phyloP scores from a whole-genome alignment of 2,113 vertebrate genomes.

The Xenopus borealis region DNA sequence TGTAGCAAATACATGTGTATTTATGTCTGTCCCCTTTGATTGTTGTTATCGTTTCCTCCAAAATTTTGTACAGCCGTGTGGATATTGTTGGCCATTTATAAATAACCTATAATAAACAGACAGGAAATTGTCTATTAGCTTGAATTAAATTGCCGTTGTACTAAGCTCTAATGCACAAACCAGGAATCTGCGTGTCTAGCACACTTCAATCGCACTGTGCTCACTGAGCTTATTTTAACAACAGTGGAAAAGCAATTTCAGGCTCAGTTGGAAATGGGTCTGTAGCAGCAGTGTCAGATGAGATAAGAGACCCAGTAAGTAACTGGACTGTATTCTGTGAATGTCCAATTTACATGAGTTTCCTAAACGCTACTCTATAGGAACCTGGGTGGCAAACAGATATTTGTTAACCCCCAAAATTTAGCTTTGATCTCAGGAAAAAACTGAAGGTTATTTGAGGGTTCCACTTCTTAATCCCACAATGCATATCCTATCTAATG shows the following conservation, averaged over 20 bases:
- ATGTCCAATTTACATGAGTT: slow-evolving; percentile 24
- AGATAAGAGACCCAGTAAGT: slow-evolving; percentile 30
- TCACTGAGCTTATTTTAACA: slow-evolving; percentile 19
- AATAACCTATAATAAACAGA: too few relatives aligned
- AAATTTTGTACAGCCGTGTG: too few relatives aligned
- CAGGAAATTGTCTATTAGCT: too few relatives aligned
- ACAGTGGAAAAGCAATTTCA: slow-evolving; percentile 35
- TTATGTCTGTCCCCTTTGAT: too few relatives aligned
- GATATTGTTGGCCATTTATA: too few relatives aligned
- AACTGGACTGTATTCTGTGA: slow-evolving; percentile 20
- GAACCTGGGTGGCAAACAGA: background rate
- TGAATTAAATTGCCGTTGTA: too few relatives aligned
- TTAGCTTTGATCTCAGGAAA: slow-evolving; percentile 4
- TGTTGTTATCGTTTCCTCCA: too few relatives aligned
- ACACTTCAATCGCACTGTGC: slow-evolving; percentile 9
- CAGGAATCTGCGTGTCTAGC: too few relatives aligned
- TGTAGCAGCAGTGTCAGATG: slow-evolving; percentile 20
- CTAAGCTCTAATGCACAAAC: too few relatives aligned
- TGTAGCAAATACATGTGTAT: too few relatives aligned
- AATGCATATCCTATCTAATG: too few relatives aligned
- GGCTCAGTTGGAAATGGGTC: slow-evolving; percentile 33
- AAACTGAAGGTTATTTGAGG: background rate
- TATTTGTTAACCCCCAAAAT: background rate
- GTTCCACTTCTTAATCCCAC: too few relatives aligned
- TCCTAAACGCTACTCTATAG: background rate